Evolutionary conservation across 2,888 invertebrate species (phyloP).

Genomic region (Unio delphinus): DNA sequence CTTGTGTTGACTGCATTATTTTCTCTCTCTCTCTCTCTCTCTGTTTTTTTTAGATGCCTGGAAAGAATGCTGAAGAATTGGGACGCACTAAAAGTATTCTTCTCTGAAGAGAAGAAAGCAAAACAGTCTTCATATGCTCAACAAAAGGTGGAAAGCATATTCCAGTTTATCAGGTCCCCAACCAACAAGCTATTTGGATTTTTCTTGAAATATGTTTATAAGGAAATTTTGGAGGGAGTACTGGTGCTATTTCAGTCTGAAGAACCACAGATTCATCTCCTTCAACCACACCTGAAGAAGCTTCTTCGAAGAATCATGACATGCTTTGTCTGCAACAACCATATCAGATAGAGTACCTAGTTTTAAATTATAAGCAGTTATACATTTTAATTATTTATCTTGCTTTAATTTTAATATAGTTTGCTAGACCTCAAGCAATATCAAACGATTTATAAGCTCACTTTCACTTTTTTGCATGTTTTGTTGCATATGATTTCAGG

Average conservation of each 20-base stretch:
- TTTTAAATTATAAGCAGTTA: too few species aligned
- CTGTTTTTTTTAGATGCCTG: too few species aligned
- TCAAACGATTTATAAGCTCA: too few species aligned
- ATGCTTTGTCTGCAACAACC: slow-evolving; percentile 16
- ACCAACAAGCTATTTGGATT: slow-evolving; percentile 25
- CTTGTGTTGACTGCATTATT: too few species aligned
- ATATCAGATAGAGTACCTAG: background rate
- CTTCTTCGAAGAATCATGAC: slow-evolving; percentile 10
- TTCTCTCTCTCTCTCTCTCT: too few species aligned
- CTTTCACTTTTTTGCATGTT: too few species aligned
- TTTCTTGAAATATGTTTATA: slow-evolving; percentile 19
- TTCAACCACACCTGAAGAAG: slow-evolving; percentile 7
- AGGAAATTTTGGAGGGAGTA: slow-evolving; percentile 18
- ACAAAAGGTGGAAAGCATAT: slow-evolving; percentile 14
- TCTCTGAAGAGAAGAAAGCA: too few species aligned
- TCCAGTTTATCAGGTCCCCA: slow-evolving; percentile 21
- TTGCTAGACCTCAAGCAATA: too few species aligned
- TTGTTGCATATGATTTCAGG: slow-evolving; percentile 2
- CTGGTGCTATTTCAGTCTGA: slow-evolving; percentile 16
- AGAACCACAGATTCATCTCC: slow-evolving; percentile 21
- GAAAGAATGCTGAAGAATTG: too few species aligned
- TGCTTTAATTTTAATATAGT: too few species aligned
- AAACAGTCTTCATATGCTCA: slow-evolving; percentile 16
- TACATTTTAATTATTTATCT: too few species aligned
- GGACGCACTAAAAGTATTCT: too few species aligned